phyloP scores from a whole-genome alignment of 2,797 vertebrate genomes.

The Ibycter americanus region DNA sequence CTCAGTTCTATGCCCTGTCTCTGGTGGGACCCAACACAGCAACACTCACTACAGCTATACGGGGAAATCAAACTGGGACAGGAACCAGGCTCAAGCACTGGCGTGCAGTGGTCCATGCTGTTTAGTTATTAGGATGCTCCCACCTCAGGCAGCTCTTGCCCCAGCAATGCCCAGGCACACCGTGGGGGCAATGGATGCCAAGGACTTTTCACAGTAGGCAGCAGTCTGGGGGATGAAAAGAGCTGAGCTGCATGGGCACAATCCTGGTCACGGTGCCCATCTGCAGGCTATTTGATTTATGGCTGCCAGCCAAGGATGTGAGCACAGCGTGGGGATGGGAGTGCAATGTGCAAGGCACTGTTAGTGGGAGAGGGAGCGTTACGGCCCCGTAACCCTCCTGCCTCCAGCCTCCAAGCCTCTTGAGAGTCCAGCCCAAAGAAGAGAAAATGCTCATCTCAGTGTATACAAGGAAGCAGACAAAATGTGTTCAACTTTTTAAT shows the following conservation, averaged over 20 bases:
- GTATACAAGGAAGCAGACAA: background rate
- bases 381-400: background rate
- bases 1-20: background rate
- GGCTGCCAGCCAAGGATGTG: background rate
- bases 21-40: background rate
- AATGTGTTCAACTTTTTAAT: background rate
- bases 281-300: background rate
- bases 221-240: no score
- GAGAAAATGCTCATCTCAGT: background rate
- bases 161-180: accelerated
- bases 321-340: accelerated
- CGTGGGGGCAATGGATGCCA: accelerated
- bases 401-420: accelerated
- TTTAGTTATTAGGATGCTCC: background rate
- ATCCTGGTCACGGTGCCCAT: accelerated
- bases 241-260: background rate
- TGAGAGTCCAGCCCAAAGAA: accelerated
- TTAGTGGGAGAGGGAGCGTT: accelerated
- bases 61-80: accelerated
- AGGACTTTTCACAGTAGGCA: background rate
- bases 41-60: accelerated
- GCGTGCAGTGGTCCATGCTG: accelerated
- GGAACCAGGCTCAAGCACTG: background rate
- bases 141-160: accelerated
- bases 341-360: background rate